Evolutionary conservation across 1,140 invertebrate species (phyloP).

Genomic region (Ladona fulva): DNA sequence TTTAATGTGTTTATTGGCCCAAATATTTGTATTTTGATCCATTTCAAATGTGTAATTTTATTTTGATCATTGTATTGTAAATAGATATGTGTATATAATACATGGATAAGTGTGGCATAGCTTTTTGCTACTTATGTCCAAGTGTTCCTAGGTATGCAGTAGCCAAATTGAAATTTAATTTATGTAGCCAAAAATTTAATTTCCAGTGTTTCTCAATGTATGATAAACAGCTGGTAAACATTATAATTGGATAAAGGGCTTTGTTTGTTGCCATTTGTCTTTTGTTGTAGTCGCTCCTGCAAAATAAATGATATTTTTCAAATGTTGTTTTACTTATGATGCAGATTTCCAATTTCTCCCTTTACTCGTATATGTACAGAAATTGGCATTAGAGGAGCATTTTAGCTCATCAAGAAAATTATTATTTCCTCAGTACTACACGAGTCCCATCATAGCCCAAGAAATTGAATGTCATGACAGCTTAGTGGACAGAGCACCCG

Average conservation of each 20-base stretch:
- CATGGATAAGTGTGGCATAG: background rate
- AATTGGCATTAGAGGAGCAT: no score
- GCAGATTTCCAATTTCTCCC: no score
- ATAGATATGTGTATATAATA: conserved; percentile 4
- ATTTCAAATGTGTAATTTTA: background rate
- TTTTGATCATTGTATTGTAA: background rate
- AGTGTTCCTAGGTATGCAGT: background rate
- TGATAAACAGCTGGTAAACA: background rate
- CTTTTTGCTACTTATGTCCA: background rate
- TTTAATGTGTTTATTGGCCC: background rate
- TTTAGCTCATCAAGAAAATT: no score
- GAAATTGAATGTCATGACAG: no score
- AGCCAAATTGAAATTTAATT: background rate
- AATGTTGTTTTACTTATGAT: no score
- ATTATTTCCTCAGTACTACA: no score
- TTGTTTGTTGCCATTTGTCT: background rate
- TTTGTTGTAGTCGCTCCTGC: background rate
- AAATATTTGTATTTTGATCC: background rate
- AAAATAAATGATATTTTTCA: background rate
- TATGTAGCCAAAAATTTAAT: background rate
- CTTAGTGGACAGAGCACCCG: no score
- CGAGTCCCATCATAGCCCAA: no score
- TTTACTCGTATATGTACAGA: no score
- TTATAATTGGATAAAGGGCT: background rate
- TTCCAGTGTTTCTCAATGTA: background rate